Conservation (phyloP, 2,797 vertebrate genomes). For the Oophaga sylvatica region DNA sequence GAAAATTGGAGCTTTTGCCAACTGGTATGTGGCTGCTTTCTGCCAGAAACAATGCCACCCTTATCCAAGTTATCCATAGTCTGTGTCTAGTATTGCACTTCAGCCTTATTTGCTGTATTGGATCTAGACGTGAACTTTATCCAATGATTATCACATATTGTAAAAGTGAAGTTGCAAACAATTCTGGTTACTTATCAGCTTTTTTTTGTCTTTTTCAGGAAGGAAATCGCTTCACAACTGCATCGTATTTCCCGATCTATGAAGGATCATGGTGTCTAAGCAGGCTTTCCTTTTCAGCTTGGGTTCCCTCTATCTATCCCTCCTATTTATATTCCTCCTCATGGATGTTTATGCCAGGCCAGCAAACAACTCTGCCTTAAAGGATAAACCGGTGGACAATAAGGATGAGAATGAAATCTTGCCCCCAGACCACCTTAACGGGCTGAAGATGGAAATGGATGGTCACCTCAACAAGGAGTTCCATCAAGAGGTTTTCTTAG, state of each 20-base stretch:
- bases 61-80: not conserved
- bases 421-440: constrained; percentile 92
- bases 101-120: not conserved
- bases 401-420: constrained; percentile 90
- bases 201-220: not conserved
- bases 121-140: not conserved
- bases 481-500: constrained; percentile 95
- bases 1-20: too few relatives aligned
- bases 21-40: not conserved
- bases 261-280: constrained; percentile 71
- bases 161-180: not conserved
- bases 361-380: constrained; percentile 84
- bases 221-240: not conserved
- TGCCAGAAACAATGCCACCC: not conserved
- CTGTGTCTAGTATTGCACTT: not conserved
- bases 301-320: constrained; percentile 72
- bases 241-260: not conserved
- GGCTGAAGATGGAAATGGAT: constrained; percentile 91
- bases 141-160: not conserved
- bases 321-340: constrained; percentile 74
- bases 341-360: constrained; percentile 81
- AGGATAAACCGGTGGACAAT: constrained; percentile 73
- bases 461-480: constrained; percentile 96
- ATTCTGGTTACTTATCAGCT: not conserved
- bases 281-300: constrained; percentile 69